Base-by-base conservation (phyloP, 2,113 vertebrate species). In the Scomber colias region DNA sequence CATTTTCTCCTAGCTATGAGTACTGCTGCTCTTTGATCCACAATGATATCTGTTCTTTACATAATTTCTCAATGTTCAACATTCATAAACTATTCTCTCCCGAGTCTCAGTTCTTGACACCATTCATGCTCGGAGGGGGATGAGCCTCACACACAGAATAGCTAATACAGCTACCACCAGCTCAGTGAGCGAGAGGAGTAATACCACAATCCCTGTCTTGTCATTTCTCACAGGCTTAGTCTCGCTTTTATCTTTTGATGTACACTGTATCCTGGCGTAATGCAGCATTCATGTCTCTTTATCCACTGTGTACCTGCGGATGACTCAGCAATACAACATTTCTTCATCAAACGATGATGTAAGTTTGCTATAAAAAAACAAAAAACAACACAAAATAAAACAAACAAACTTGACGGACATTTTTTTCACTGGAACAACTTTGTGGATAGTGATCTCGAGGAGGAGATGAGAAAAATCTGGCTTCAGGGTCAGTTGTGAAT, bases 221-320 rank as follows among this genome's bases (percentile, higher is more conserved):
- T 86, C 81, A 85, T 86, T 87, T 82, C 89, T 88, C 76, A 44
- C 81, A 68, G 81, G 84, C 83, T 91, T 90, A 85, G 75, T 80
- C 66, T 81, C 0, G 13, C 88, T 88, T 91, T 88, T 74, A 88
- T 89, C 85, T 87, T 27, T 68, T 55, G 77, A 77, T 79, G 65
- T 90, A 51, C 61, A 77, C 75, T 76, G 71, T 81, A 82, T 80
- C 66, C 75, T 27, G 62, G 50, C 79, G 65, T 77, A 80, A 87
- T 78, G 79, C 88, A 19, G 79, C 76, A 62, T 78, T 83, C 82
- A 71, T 81, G 71, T 89, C 87, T 82, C 64, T 85, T 86, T 83
- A 87, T 89, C 82, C 75, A 53, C 59, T 13, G 71, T 83, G 81
- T 77, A 83, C 85, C 83, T 59, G 16, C 24, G 8, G 59, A 80